Evolutionary conservation across 2,888 invertebrate genomes (phyloP).

Genomic region (Caenorhabditis sinica): DNA sequence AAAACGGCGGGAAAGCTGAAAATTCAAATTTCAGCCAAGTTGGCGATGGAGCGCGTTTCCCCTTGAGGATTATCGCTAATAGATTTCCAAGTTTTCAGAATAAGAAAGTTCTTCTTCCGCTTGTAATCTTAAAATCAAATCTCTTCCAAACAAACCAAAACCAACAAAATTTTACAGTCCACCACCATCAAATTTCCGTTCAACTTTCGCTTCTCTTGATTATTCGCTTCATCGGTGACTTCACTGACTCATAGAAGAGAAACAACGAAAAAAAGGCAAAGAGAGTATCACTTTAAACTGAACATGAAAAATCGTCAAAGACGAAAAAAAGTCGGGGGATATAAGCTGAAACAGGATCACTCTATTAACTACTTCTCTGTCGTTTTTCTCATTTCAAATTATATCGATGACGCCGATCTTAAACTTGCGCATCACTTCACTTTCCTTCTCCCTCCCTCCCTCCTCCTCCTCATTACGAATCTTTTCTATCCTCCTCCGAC

Average conservation of each 20-base stretch:
- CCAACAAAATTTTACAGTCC: background rate
- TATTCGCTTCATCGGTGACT: background rate
- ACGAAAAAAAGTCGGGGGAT: constrained; percentile 1
- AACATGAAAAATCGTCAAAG: constrained; percentile 27
- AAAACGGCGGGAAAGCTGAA: no score
- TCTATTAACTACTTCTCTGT: constrained; percentile 53
- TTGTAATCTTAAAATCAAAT: no score
- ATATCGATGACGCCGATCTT: constrained; percentile 60
- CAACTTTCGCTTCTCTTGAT: constrained; percentile 4
- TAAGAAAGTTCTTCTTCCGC: no score
- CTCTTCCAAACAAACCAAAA: no score
- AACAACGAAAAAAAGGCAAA: background rate
- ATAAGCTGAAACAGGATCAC: constrained; percentile 58
- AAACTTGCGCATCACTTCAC: constrained; percentile 46
- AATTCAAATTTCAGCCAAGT: no score
- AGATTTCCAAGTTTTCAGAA: no score
- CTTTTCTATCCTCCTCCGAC: background rate
- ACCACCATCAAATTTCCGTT: background rate
- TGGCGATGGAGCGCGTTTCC: no score
- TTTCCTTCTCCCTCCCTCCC: constrained; percentile 6
- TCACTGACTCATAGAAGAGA: constrained; percentile 17
- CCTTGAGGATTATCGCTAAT: no score
- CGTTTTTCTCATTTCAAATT: constrained; percentile 2
- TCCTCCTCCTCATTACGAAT: constrained; percentile 15
- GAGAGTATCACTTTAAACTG: constrained; percentile 48